Conservation (phyloP, 2,888 invertebrate species). For the Ypsolopha sequella region DNA sequence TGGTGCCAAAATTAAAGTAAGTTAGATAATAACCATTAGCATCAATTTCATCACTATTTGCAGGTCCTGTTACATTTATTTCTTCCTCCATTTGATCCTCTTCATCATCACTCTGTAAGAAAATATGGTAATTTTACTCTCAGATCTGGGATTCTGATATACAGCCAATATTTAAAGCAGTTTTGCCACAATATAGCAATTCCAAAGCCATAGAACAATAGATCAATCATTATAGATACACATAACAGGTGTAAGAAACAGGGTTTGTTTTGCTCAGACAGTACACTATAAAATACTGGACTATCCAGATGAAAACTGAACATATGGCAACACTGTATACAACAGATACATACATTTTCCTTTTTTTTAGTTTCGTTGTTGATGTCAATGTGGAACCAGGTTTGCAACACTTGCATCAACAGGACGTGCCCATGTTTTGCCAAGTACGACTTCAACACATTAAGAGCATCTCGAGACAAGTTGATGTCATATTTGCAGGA, state of each 20-base stretch:
- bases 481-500: conserved; percentile 80
- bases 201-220: neutral
- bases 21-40: conserved; percentile 29
- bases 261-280: too few species aligned
- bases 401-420: conserved; percentile 75
- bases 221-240: neutral
- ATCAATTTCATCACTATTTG: conserved; percentile 32
- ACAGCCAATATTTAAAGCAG: too few species aligned
- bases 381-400: conserved; percentile 74
- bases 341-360: conserved; percentile 14
- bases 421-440: conserved; percentile 78
- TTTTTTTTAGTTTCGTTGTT: conserved; percentile 56
- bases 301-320: too few species aligned
- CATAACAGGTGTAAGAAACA: neutral
- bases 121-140: neutral
- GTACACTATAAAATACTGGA: too few species aligned
- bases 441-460: conserved; percentile 73
- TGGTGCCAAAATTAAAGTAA: too few species aligned
- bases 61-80: conserved; percentile 21
- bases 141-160: too few species aligned
- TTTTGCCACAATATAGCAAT: too few species aligned
- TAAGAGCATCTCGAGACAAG: conserved; percentile 75
- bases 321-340: neutral
- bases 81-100: conserved; percentile 49
- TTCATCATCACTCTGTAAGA: conserved; percentile 41